Percentiles rank a stretch among this genome's conserved stretches.
These are phyloP conservation scores for Echinops telfairi DNA, from an alignment of 2,113 vertebrate species.

Conservation along the genomic window DNA sequence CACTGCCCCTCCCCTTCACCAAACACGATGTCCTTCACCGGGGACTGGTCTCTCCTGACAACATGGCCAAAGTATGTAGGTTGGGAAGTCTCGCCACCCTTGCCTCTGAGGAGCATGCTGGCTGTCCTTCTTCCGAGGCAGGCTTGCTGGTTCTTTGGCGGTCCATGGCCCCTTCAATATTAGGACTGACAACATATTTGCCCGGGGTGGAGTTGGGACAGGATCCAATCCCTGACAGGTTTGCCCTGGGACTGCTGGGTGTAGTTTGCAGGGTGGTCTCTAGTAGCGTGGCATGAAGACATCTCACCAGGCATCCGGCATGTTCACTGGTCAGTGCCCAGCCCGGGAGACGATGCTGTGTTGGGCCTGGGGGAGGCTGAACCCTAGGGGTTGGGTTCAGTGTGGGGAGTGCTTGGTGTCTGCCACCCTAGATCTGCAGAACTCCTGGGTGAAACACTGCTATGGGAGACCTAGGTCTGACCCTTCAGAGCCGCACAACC, in stretches of 20 bases:
- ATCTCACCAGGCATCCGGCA: rapidly evolving
- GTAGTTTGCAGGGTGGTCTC: rapidly evolving
- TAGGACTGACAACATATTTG: too few species aligned
- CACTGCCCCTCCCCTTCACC: too few species aligned
- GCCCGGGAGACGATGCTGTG: rapidly evolving
- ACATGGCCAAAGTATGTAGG: too few species aligned
- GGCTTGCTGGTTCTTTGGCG: too few species aligned
- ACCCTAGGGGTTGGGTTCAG: too few species aligned
- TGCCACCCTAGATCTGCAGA: rapidly evolving
- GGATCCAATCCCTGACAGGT: not conserved
- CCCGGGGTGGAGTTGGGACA: not conserved
- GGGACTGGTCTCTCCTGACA: too few species aligned
- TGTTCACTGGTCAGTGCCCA: not conserved
- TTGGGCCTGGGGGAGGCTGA: not conserved
- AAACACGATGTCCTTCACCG: too few species aligned
- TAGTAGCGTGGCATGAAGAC: rapidly evolving
- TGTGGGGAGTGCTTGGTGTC: rapidly evolving
- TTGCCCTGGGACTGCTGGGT: not conserved
- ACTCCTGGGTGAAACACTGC: rapidly evolving
- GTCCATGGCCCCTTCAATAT: too few species aligned
- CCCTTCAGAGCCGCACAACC: rapidly evolving
- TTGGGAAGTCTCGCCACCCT: too few species aligned
- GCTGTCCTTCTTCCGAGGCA: too few species aligned
- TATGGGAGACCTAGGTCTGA: rapidly evolving
- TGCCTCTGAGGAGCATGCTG: too few species aligned